Percentiles rank a stretch among this genome's conserved stretches.
phyloP scores from a whole-genome alignment of 1,140 invertebrate genomes.

The Calephelis virginiensis region DNA sequence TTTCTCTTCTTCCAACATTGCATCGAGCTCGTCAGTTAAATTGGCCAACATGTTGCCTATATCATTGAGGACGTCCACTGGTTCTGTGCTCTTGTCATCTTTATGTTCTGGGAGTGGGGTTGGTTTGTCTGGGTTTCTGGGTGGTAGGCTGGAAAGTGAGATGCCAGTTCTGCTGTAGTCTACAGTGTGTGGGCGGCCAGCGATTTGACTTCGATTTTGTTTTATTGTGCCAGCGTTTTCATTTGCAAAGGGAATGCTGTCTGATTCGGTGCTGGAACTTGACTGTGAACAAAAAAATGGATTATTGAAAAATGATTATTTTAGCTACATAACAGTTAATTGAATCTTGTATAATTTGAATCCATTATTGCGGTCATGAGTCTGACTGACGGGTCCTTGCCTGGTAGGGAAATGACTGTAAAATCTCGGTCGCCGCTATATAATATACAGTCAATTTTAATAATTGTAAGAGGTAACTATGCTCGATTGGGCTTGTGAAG shows the following conservation, averaged over 20 bases:
- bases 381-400: no score
- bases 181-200: conserved; percentile 70
- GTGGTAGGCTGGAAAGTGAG: conserved; percentile 51
- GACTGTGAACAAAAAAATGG: conserved; percentile 82
- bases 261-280: conserved; percentile 96
- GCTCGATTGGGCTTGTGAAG: no score
- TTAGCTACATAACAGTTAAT: no score
- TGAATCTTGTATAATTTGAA: no score
- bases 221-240: conserved; percentile 99
- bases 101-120: conserved; percentile 57
- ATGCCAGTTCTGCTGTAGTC: conserved; percentile 65
- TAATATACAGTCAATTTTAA: no score
- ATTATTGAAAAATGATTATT: not conserved
- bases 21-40: conserved; percentile 94
- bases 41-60: conserved; percentile 98
- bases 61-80: conserved; percentile 95
- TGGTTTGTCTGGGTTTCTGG: conserved; percentile 60
- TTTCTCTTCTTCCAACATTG: conserved; percentile 96
- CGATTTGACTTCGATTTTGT: conserved; percentile 74
- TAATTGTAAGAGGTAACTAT: no score
- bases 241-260: conserved; percentile 98
- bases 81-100: conserved; percentile 79
- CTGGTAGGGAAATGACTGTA: no score
- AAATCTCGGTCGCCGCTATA: no score
- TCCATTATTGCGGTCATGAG: no score